Evolutionary conservation across 2,797 vertebrate species (phyloP).

Genomic region (Acanthornis magna): DNA sequence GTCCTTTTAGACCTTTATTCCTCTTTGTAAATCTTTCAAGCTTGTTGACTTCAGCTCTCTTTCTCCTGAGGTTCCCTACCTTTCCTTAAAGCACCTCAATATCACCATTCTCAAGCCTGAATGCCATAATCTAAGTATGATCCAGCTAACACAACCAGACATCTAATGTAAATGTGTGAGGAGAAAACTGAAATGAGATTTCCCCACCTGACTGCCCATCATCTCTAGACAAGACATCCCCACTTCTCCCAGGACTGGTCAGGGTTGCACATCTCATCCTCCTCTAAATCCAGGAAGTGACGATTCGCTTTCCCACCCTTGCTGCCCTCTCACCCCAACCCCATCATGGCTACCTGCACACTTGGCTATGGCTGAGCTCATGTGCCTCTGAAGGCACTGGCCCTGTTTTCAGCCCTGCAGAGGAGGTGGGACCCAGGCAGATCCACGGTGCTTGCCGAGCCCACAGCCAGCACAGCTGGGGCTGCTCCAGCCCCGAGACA

Average conservation of each 20-base stretch:
- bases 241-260: neutral
- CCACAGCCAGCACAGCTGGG: neutral
- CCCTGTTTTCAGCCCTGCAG: neutral
- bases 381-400: accelerated
- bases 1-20: neutral
- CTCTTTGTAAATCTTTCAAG: neutral
- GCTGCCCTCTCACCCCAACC: neutral
- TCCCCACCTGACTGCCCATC: neutral
- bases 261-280: neutral
- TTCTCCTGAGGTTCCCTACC: neutral
- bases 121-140: neutral
- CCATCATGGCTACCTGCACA: accelerated
- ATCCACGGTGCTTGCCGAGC: neutral
- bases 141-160: neutral
- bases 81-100: neutral
- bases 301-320: neutral
- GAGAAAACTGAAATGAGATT: neutral
- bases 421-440: neutral
- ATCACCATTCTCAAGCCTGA: neutral
- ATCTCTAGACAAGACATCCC: neutral
- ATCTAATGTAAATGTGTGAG: neutral
- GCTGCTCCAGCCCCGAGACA: neutral
- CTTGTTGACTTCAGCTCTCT: neutral
- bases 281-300: neutral
- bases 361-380: neutral